phyloP scores from a whole-genome alignment of 2,113 vertebrate species.

The Peucedramus taeniatus region DNA sequence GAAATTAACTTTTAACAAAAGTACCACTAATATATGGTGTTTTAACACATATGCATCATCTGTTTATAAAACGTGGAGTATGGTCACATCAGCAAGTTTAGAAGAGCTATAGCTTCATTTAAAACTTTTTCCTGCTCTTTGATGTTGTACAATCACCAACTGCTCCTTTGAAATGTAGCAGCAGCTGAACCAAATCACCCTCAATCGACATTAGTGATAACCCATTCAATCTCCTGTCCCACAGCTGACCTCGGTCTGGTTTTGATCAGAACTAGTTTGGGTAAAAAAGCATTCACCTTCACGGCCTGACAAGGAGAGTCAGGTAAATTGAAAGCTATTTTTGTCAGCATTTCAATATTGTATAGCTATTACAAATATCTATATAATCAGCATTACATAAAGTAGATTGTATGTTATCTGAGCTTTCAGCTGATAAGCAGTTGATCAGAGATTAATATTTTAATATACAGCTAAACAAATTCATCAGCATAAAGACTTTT shows the following conservation, averaged over 20 bases:
- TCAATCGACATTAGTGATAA: not conserved
- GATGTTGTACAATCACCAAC: slow-evolving; percentile 1
- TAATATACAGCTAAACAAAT: not conserved
- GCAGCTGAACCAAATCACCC: slow-evolving; percentile 50
- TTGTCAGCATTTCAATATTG: not conserved
- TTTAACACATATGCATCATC: not conserved
- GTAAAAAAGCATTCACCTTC: slow-evolving; percentile 41
- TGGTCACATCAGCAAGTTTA: not conserved
- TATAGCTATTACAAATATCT: not conserved
- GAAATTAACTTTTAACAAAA: not conserved
- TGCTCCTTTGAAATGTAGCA: slow-evolving; percentile 31
- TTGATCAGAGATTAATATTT: slow-evolving; percentile 11
- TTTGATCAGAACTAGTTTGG: slow-evolving; percentile 45
- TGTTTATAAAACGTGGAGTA: not conserved
- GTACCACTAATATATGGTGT: not conserved
- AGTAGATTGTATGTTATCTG: not conserved
- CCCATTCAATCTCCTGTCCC: slow-evolving; percentile 46
- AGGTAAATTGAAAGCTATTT: slow-evolving; percentile 34
- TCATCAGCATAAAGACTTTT: not conserved
- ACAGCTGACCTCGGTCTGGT: slow-evolving; percentile 34
- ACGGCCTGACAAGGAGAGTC: slow-evolving; percentile 29
- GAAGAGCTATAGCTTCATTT: not conserved
- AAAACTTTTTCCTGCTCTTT: slow-evolving; percentile 12
- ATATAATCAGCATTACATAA: not conserved
- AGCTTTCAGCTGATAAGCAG: not conserved